A percentile compares a stretch with the other conserved stretches of the same genome.
Evolutionary conservation across 2,888 invertebrate species (phyloP).

Genomic region (Pseudoips prasinana): DNA sequence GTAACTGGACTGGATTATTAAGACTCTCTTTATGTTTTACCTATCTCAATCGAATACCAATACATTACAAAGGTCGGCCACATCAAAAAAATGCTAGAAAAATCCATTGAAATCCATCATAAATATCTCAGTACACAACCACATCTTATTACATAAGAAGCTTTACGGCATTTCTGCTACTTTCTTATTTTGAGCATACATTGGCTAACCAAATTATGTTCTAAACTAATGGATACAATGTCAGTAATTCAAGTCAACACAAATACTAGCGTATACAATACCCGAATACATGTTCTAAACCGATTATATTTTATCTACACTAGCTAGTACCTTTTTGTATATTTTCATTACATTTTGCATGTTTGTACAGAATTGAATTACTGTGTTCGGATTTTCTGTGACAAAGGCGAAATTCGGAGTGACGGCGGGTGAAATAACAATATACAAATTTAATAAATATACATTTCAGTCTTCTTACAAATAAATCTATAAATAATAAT

Average conservation of each 20-base stretch:
- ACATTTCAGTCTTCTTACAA: background rate
- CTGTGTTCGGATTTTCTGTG: constrained; percentile 7
- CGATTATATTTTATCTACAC: constrained; percentile 26
- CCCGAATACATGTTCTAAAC: constrained; percentile 19
- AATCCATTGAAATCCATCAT: constrained; percentile 37
- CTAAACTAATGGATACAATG: background rate
- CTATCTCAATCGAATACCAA: too few relatives aligned
- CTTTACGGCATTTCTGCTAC: constrained; percentile 23
- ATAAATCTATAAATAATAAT: too few relatives aligned
- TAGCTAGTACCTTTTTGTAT: constrained; percentile 14
- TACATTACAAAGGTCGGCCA: constrained; percentile 26
- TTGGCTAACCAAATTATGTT: constrained; percentile 1
- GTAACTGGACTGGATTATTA: too few relatives aligned
- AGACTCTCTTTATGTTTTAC: too few relatives aligned
- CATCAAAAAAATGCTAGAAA: constrained; percentile 49
- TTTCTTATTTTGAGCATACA: constrained; percentile 27
- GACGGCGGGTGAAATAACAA: constrained; percentile 15
- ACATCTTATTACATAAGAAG: constrained; percentile 68
- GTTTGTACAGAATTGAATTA: constrained; percentile 22
- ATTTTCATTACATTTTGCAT: constrained; percentile 5
- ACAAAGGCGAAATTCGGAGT: background rate
- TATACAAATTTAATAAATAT: background rate
- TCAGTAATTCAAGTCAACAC: constrained; percentile 21
- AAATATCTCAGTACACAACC: constrained; percentile 63
- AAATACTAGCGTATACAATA: constrained; percentile 13